Conservation (phyloP, 1,140 invertebrate genomes). For the Brachionus paranguensis region DNA sequence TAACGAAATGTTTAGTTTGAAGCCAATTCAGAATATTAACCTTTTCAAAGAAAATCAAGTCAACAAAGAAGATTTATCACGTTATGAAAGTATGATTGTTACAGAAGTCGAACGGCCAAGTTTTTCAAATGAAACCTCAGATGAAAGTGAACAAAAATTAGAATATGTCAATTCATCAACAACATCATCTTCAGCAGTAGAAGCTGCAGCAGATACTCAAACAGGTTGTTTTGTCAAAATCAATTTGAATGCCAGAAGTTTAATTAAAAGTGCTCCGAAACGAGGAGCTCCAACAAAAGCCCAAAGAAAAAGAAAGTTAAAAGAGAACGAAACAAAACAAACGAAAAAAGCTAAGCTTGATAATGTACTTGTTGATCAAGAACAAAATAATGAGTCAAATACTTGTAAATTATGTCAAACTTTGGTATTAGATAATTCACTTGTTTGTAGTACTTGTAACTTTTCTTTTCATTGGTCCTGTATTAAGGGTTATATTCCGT, state of each 20-base stretch:
- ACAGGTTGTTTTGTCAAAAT: neutral
- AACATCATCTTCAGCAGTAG: neutral
- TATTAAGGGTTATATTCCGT: too few relatives aligned
- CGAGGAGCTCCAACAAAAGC: too few relatives aligned
- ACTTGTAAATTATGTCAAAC: too few relatives aligned
- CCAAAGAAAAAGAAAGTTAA: too few relatives aligned
- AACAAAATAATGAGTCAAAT: too few relatives aligned
- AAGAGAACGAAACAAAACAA: too few relatives aligned
- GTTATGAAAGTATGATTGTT: neutral
- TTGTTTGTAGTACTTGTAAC: too few relatives aligned
- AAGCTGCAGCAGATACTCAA: neutral
- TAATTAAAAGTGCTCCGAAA: conserved; percentile 9
- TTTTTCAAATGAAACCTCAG: neutral
- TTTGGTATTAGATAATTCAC: too few relatives aligned
- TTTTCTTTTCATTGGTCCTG: too few relatives aligned
- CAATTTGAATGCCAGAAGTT: neutral
- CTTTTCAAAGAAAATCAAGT: neutral
- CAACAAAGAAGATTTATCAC: neutral
- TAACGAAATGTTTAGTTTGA: neutral
- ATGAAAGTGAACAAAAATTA: neutral
- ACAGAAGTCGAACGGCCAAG: neutral
- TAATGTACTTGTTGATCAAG: too few relatives aligned
- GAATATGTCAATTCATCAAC: neutral
- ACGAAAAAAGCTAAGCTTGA: too few relatives aligned
- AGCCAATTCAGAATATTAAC: neutral